Base-by-base conservation (phyloP, 1,140 invertebrate genomes). In the Leptonema lineaticorne region DNA sequence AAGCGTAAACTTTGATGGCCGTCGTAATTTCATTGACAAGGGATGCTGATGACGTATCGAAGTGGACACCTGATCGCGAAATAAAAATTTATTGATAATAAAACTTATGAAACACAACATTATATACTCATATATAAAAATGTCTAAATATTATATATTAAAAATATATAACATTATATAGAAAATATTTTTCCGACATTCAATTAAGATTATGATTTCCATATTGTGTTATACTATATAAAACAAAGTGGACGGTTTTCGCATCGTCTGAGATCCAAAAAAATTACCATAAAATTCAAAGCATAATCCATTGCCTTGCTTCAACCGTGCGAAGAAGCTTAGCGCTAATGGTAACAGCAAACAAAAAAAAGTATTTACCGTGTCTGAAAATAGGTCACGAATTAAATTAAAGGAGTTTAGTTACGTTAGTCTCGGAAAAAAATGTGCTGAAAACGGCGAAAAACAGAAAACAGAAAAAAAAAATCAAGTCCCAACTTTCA, bases 1-100 rank as follows among this genome's bases (percentile, higher is more conserved):
- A 91, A 14, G 92, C 93, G 77, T 94, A 96, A 59, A 96, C 93
- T 77, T 93, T 92, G 24, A 96, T 90, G 2, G 92, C 93, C 20
- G 92, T 93, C 2, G 92, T 90, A 41, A 96, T 94, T 76, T 95
- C 92, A 69, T 89, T 89, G 68, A 94, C 89, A 5, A 96, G 78
- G 26, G 90, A 89, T 0, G 86, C 82, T 68, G 88, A 90, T 59
- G 89, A 91, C 18, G 94, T 95, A 76, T 96, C 93, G 74, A 95
- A 96, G 78, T 96, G 93, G 0, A 96, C 92, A 66, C 92, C 92
- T 94, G 79, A 0, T 76, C 75, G 70, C 45, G 64, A 69, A 67
- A 27, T 9, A 53, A 26, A 2, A 53, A 26, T 26, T 45, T 45
- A 45, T 9, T 45, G 14, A 4, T 2, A 14, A 45, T 2, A 14